Conservation (phyloP, 2,113 vertebrate genomes). For the Hippocampus zosterae region DNA sequence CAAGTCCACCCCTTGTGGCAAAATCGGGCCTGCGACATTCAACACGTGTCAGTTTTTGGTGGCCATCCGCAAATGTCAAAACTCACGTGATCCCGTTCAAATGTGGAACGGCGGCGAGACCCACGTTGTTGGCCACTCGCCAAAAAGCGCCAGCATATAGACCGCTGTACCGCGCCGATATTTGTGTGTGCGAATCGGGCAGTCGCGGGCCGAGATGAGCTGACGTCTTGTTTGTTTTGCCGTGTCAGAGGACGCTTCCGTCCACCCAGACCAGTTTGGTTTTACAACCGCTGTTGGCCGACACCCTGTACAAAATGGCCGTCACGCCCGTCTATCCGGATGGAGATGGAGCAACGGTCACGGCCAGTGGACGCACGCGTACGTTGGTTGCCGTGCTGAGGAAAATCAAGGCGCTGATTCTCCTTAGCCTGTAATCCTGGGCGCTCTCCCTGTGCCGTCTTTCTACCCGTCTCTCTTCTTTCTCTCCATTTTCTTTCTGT, state of each 20-base stretch:
- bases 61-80: no score
- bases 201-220: not conserved
- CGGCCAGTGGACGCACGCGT: constrained; percentile 75
- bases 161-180: no score
- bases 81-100: no score
- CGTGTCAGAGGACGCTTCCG: constrained; percentile 69
- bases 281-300: constrained; percentile 79
- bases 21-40: no score
- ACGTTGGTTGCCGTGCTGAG: constrained; percentile 15
- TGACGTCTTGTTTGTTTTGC: not conserved
- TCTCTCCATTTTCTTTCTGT: not conserved
- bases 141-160: no score
- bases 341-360: constrained; percentile 76
- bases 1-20: not conserved
- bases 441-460: not conserved
- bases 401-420: not conserved
- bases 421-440: not conserved
- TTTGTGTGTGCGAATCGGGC: no score
- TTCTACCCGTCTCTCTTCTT: not conserved
- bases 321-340: constrained; percentile 81
- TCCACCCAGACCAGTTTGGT: constrained; percentile 74
- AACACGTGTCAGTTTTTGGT: no score
- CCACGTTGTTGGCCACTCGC: no score
- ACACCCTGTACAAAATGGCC: constrained; percentile 83
- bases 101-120: no score